Evolutionary conservation across 1,140 invertebrate genomes (phyloP), one percentile per base, ranked within the genome.

Genomic region (Choristoneura fumiferana): DNA sequence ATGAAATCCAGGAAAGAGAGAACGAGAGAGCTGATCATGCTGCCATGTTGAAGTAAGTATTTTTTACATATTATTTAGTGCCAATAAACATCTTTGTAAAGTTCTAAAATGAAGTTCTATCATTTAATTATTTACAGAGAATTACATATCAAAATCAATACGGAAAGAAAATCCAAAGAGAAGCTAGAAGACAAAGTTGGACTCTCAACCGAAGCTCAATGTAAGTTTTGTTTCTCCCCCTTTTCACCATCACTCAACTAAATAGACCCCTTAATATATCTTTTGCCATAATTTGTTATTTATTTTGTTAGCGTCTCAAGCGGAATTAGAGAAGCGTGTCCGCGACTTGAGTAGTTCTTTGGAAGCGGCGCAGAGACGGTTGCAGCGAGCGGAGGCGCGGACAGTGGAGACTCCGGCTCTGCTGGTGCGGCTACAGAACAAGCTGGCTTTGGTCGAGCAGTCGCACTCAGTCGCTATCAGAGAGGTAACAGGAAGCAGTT

Each of bases 1-100:
- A 93, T 68, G 94, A 95, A 73, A 93, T 95, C 36, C 92, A 94
- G 69, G 95, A 96, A 65, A 88, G 94, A 57, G 95, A 96, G 75
- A 94, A 93, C 70, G 95, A 96, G 76, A 93, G 94, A 58, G 92
- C 91, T 57, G 93, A 96, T 76, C 92, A 95, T 89, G 90, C 92
- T 43, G 89, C 94, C 4, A 94, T 94, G 92, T 87, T 90, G 54
- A 90, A 89, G 88, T 90, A 54, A 81, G 81, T 73, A 8, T 8
- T 10, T 3, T n/a, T n/a, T n/a, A n/a, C n/a, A n/a, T n/a, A n/a
- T n/a, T n/a, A n/a, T n/a, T n/a, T n/a, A n/a, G n/a, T n/a, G n/a
- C n/a, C n/a, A n/a, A n/a, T n/a, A n/a, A n/a, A n/a, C n/a, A n/a
- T n/a, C n/a, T n/a, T n/a, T 3, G 22, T 29, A 29, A 29, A 29